Percentiles rank a stretch among this genome's conserved stretches.
phyloP scores from a whole-genome alignment of 1,140 invertebrate genomes.

The Calycopis cecrops region DNA sequence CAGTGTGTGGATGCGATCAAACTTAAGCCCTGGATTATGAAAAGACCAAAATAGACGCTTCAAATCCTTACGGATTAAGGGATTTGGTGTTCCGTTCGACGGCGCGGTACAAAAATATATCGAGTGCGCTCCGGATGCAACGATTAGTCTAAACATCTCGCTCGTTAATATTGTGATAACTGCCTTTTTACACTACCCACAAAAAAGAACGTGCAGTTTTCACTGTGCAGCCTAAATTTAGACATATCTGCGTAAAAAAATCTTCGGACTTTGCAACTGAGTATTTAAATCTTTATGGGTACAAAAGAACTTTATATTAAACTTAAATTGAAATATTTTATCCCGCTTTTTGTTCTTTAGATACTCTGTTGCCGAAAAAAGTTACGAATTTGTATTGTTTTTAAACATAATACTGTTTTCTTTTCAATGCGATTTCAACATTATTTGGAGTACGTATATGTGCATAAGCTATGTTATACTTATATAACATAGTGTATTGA shows the following conservation, averaged over 20 bases:
- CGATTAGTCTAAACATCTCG: slow-evolving; percentile 66
- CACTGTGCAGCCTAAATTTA: neutral
- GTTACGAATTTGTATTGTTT: no score
- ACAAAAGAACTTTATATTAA: no score
- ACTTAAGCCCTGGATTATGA: slow-evolving; percentile 71
- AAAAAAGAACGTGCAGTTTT: slow-evolving; percentile 4
- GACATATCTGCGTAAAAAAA: neutral
- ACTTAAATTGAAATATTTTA: no score
- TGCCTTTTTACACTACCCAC: slow-evolving; percentile 17
- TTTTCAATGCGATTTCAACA: no score
- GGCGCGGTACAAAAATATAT: slow-evolving; percentile 68
- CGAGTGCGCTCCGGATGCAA: slow-evolving; percentile 67
- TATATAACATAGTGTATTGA: no score
- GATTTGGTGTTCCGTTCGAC: slow-evolving; percentile 69
- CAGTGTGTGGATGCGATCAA: slow-evolving; percentile 73
- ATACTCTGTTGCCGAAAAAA: no score
- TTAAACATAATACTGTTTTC: no score
- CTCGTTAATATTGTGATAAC: slow-evolving; percentile 53
- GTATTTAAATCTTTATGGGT: no score
- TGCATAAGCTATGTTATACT: no score
- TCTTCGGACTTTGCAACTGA: no score
- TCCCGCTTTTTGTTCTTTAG: no score
- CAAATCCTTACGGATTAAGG: slow-evolving; percentile 70
- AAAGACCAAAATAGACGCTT: slow-evolving; percentile 72
- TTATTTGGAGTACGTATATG: no score